Evolutionary conservation across 2,888 invertebrate species (phyloP), one percentile per base, ranked within the genome.

Genomic region (Cosmopolites sordidus): DNA sequence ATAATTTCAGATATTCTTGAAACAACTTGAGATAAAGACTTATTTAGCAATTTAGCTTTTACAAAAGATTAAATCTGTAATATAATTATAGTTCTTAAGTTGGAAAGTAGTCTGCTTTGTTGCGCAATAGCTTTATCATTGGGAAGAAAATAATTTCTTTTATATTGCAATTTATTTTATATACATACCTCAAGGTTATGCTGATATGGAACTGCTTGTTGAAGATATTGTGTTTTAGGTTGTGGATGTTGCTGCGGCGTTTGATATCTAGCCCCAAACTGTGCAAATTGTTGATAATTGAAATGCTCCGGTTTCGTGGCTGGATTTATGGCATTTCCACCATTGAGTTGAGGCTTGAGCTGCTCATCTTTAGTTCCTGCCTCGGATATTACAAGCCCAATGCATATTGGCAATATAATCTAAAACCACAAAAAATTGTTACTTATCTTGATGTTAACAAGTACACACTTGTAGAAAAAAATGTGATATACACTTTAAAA

Each of bases 231-330:
- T 22, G 57, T 53, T 54, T 58, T 44, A 29, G 48, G 48, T 48
- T 52, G 48, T 6, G 49, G 42, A 14, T 58, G 50, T 37, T 55
- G 59, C 43, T 61, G 64, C 43, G 66, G 65, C 8, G 61, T 52
- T 42, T 59, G 60, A 40, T 51, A 58, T 45, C 63, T 61, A 12
- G 57, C 40, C 33, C 61, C 63, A 45, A 59, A 63, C 17, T 54
- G 48, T 18, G 54, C 47, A n/a, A 54, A 27, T 22, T 54, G 57
- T 27, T 59, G 63, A 42, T 54, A 61, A 27, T 49, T 50, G 15
- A 54, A 43, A 29, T 46, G 33, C 12, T 64, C 64, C 15, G 60
- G 62, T 40, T 63, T 64, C 5, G 51, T 50, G 4, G 57, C 51
- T 12, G 51, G 37, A 46, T 59, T 61, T 4, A 56, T 43, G 16